A percentile compares a stretch with the other conserved stretches of the same genome.
These are phyloP conservation scores for Euglossa dilemma DNA, from an alignment of 1,140 invertebrate genomes.

Conservation along the genomic window DNA sequence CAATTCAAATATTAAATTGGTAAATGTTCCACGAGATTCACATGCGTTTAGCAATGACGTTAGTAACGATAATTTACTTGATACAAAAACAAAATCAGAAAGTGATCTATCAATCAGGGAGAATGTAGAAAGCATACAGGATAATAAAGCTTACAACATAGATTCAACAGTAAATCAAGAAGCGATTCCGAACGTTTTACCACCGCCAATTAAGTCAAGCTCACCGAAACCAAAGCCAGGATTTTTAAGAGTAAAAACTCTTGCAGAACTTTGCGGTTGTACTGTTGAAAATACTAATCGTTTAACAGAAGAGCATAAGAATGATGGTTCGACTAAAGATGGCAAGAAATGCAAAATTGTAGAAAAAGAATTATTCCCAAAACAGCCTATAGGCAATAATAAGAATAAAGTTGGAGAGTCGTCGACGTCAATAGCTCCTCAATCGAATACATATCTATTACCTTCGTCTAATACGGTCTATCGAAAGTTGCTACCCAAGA, in stretches of 20 bases:
- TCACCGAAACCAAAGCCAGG: not conserved
- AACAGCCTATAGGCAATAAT: not conserved
- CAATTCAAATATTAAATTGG: not conserved
- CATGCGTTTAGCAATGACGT: not conserved
- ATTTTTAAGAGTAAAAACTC: slow-evolving; percentile 64
- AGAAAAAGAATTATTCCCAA: too few species aligned
- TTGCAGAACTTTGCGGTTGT: slow-evolving; percentile 47
- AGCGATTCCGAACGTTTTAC: not conserved
- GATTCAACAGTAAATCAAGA: not conserved
- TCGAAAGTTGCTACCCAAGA: not conserved
- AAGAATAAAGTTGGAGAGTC: not conserved
- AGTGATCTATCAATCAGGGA: not conserved
- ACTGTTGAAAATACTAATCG: slow-evolving; percentile 16
- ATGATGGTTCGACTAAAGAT: not conserved
- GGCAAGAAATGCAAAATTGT: not conserved
- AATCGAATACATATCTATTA: not conserved
- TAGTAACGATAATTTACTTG: not conserved
- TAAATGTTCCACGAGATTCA: not conserved
- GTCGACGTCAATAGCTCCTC: not conserved
- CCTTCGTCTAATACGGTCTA: not conserved
- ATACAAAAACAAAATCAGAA: too few species aligned
- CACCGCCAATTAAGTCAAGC: not conserved
- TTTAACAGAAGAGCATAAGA: slow-evolving; percentile 14
- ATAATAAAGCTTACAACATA: not conserved
- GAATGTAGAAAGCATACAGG: not conserved